Base-by-base conservation (phyloP, 2,888 invertebrate genomes). In the Taphrorychus bicolor region DNA sequence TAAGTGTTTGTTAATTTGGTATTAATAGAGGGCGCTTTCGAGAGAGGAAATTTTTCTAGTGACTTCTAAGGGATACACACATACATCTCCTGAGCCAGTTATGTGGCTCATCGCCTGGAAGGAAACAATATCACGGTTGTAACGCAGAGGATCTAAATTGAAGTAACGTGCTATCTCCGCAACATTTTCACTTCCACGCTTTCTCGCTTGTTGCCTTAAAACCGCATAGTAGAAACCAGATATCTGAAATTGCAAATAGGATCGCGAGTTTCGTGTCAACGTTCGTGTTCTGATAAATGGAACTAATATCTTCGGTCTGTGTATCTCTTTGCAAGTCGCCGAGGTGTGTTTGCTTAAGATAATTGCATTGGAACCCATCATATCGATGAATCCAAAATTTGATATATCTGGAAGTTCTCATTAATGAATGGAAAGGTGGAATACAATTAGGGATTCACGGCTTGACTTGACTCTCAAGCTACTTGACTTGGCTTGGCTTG, bases 151-250 rank as follows among this genome's bases (percentile, higher is more conserved):
- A 53, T 66, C 66, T 67, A 70, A 72, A 72, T 70, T 71, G 71
- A 72, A 24, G 66, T 52, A 69, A 72, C 72, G 69, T 72, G 69
- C 70, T 70, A 70, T 65, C 65, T 66, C 51, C 51, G 67, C 53
- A 66, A 69, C 62, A 69, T 70, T 70, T 66, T 68, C 68, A 69
- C 63, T 68, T 60, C 59, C 54, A 60, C 69, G 57, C 69, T 64
- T 69, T 73, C 72, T 66, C 70, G 58, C 41, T 60, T 70, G 74
- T 74, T 59, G 60, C 23, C 32, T 23, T 59, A 48, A 49, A 59
- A 18, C 49, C 48, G 59, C 21, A 54, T 65, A 59, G 59, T 65
- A 56, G 42, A 52, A 54, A 60, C 66, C 66, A 56, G 66, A 66
- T 66, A 66, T 66, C 56, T 66, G 22, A 51, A 60, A 40, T 53